These are phyloP conservation scores for Melikaiella ostensackeni DNA, from an alignment of 2,888 invertebrate genomes.

Conservation along the genomic window DNA sequence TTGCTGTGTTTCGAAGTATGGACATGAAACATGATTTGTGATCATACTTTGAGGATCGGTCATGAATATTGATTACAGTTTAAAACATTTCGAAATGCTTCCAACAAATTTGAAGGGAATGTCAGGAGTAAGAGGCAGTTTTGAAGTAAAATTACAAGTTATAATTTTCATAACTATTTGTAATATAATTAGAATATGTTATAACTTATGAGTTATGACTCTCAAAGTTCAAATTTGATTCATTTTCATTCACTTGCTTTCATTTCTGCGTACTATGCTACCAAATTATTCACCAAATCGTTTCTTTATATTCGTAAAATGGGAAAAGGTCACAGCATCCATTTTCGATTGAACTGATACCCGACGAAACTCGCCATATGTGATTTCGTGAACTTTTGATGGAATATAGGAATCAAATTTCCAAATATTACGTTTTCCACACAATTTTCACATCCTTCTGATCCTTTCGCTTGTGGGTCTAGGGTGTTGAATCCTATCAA, in stretches of 20 bases:
- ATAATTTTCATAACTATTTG: too few relatives aligned
- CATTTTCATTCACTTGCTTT: neutral
- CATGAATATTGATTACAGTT: constrained; percentile 17
- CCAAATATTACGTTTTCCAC: neutral
- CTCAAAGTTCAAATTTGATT: neutral
- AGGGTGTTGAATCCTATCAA: neutral
- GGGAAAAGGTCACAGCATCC: neutral
- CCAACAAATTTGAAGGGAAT: neutral
- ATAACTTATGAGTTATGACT: neutral
- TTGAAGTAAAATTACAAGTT: too few relatives aligned
- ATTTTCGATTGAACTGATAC: neutral
- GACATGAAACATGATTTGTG: constrained; percentile 14
- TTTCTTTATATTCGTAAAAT: neutral
- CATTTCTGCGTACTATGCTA: neutral
- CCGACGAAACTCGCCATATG: neutral
- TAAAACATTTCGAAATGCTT: constrained; percentile 10
- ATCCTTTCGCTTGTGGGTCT: neutral
- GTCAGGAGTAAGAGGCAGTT: neutral
- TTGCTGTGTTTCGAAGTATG: constrained; percentile 2
- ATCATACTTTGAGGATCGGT: neutral
- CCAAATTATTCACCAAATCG: neutral
- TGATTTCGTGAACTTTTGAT: neutral
- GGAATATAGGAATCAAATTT: neutral
- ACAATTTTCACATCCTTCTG: neutral
- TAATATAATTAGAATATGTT: neutral